These are phyloP conservation scores for Dissostichus mawsoni DNA, from an alignment of 2,113 vertebrate genomes.

Conservation along the genomic window DNA sequence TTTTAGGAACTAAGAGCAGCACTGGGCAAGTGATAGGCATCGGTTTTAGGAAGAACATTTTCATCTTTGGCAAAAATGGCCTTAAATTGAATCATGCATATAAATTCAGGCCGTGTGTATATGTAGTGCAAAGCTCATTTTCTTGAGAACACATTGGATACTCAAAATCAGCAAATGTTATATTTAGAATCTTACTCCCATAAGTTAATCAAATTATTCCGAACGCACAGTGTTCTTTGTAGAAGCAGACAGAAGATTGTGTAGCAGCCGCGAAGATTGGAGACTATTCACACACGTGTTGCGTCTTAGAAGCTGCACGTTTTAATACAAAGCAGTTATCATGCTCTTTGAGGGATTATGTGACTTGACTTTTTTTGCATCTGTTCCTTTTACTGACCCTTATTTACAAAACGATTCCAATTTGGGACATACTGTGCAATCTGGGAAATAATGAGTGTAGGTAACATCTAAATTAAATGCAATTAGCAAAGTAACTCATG, in stretches of 20 bases:
- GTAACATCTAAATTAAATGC: too few species aligned
- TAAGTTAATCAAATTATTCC: neutral
- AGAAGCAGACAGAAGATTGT: neutral
- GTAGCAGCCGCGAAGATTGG: neutral
- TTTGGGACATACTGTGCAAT: too few species aligned
- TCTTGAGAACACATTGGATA: neutral
- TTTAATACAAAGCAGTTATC: neutral
- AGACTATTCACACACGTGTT: conserved; percentile 1
- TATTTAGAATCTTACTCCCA: neutral
- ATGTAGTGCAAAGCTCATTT: neutral
- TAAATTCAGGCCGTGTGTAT: neutral
- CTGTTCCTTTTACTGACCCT: too few species aligned
- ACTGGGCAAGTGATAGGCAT: neutral
- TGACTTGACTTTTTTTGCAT: too few species aligned
- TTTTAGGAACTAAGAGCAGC: conserved; percentile 4
- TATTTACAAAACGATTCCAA: too few species aligned
- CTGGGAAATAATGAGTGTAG: too few species aligned
- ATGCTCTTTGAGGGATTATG: neutral
- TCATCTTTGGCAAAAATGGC: neutral
- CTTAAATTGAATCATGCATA: neutral
- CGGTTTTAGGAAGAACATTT: neutral
- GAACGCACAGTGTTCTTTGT: conserved; percentile 2
- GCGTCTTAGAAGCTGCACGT: neutral
- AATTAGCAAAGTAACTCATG: too few species aligned
- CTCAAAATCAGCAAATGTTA: neutral